Evolutionary conservation across 2,113 vertebrate species (phyloP).

Genomic region (Benthochromis sp.): DNA sequence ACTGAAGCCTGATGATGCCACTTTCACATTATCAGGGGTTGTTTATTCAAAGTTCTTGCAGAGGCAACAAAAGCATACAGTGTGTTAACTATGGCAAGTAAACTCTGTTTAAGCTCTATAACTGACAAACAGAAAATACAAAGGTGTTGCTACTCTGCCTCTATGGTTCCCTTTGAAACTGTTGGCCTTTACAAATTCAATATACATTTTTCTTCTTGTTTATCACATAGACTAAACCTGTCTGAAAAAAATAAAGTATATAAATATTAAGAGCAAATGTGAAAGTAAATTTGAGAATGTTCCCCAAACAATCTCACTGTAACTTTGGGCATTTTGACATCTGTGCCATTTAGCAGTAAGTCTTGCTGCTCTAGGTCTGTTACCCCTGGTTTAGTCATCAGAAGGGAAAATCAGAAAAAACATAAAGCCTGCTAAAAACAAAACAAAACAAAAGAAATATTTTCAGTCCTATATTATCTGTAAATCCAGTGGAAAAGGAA

Average conservation of each 20-base stretch:
- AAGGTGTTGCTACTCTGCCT: fast-evolving
- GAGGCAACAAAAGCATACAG: neutral
- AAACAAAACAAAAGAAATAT: fast-evolving
- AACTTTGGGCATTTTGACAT: neutral
- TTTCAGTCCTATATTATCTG: neutral
- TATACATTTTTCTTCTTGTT: neutral
- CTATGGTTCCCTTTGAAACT: neutral
- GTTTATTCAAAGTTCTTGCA: neutral
- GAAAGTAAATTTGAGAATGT: neutral
- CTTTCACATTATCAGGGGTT: neutral
- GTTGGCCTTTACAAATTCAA: neutral
- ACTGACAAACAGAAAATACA: fast-evolving
- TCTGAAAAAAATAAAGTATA: neutral
- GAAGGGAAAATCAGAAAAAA: neutral
- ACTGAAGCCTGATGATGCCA: neutral
- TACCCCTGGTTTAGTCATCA: neutral
- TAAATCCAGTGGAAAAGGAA: neutral
- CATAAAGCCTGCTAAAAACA: fast-evolving
- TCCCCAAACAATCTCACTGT: neutral
- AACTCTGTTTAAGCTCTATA: neutral
- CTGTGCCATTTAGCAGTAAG: neutral
- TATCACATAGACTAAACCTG: neutral
- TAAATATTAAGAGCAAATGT: neutral
- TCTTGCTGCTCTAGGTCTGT: fast-evolving
- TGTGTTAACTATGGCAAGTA: neutral